Percentiles rank a stretch among this genome's conserved stretches.
phyloP scores from a whole-genome alignment of 2,113 vertebrate species.

The Prionailurus viverrinus region DNA sequence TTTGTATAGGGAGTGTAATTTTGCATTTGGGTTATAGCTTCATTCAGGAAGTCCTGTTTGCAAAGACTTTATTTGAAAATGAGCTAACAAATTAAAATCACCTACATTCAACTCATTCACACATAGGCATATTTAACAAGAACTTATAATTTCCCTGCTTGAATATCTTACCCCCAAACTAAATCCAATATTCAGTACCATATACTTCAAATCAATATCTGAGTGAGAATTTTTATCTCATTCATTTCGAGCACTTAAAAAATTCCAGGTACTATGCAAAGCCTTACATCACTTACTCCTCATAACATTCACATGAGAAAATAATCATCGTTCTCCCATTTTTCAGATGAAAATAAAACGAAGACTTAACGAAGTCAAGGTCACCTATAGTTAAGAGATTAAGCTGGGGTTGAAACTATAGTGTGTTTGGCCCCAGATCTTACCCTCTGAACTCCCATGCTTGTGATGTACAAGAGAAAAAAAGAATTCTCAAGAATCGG shows the following conservation, averaged over 20 bases:
- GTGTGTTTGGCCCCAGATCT: neutral
- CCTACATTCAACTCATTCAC: neutral
- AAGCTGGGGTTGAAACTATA: neutral
- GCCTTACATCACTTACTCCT: neutral
- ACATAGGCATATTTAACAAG: neutral
- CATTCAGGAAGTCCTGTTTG: neutral
- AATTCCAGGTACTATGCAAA: neutral
- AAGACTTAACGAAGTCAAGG: neutral
- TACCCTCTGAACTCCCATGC: neutral
- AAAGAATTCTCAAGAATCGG: neutral
- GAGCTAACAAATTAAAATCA: neutral
- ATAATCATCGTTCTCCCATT: neutral
- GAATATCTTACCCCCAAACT: constrained; percentile 21
- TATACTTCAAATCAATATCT: neutral
- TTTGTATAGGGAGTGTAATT: neutral
- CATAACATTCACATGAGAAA: neutral
- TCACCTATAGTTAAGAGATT: neutral
- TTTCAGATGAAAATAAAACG: neutral
- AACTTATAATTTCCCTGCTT: neutral
- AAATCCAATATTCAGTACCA: constrained; percentile 4
- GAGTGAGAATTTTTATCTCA: neutral
- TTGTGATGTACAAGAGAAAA: neutral
- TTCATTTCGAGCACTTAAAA: neutral
- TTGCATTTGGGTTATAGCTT: constrained; percentile 12
- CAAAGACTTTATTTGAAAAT: constrained; percentile 32